Percentiles rank a stretch among this genome's conserved stretches.
phyloP scores from a whole-genome alignment of 2,797 vertebrate species.

The Muraenolepis orangiensis region DNA sequence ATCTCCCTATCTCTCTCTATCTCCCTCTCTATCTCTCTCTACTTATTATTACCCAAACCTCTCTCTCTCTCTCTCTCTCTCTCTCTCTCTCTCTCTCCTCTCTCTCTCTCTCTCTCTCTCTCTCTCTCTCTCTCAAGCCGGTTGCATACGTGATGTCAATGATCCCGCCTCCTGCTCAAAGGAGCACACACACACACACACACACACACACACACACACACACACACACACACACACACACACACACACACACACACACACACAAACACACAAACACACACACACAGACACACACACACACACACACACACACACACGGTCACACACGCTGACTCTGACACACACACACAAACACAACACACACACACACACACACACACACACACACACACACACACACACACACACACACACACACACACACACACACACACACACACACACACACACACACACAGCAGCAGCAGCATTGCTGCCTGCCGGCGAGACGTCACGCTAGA shows the following conservation, averaged over 20 bases:
- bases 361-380: conserved; percentile 32
- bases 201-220: no score
- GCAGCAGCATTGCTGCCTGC: conserved; percentile 34
- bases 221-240: no score
- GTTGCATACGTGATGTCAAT: conserved; percentile 67
- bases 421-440: conserved; percentile 33
- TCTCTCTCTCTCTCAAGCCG: conserved; percentile 33
- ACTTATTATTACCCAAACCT: conserved; percentile 27
- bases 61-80: background rate
- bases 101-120: background rate
- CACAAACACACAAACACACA: background rate
- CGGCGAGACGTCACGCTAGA: conserved; percentile 71
- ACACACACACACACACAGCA: conserved; percentile 18
- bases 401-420: background rate
- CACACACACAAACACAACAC: background rate
- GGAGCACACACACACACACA: background rate
- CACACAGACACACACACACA: background rate
- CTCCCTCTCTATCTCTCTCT: conserved; percentile 21
- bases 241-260: no score
- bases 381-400: conserved; percentile 19
- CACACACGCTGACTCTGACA: background rate
- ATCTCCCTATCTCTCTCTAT: conserved; percentile 23
- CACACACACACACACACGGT: background rate
- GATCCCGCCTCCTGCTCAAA: conserved; percentile 32
- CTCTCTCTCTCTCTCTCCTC: no score